phyloP scores from a whole-genome alignment of 2,113 vertebrate genomes.

The Ctenomys sociabilis region DNA sequence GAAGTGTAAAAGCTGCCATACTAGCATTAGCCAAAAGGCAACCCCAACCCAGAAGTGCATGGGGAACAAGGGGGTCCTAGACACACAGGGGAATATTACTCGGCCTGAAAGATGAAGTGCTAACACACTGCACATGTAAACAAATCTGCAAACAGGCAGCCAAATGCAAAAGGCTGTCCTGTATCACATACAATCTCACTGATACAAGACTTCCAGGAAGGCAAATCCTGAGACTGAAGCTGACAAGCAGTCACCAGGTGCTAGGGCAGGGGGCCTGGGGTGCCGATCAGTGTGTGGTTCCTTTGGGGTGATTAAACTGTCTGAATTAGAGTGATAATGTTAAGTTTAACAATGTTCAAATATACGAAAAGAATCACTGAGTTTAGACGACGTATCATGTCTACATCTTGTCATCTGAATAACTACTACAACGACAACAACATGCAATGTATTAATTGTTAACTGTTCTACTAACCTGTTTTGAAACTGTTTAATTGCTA shows the following conservation, averaged over 20 bases:
- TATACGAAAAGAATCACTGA: neutral
- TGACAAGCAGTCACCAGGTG: neutral
- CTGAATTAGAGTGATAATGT: neutral
- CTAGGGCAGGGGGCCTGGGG: too few species aligned
- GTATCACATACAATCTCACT: neutral
- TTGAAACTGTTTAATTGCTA: too few species aligned
- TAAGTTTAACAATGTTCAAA: neutral
- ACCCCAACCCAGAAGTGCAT: neutral
- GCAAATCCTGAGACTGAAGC: neutral
- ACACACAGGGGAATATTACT: neutral
- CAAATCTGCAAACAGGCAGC: neutral
- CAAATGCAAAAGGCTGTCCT: neutral
- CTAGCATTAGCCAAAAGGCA: neutral
- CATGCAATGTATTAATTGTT: too few species aligned
- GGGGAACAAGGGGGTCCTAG: neutral
- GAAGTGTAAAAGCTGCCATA: neutral
- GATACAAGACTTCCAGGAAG: neutral
- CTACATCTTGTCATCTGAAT: too few species aligned
- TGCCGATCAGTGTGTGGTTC: neutral
- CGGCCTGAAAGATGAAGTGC: neutral
- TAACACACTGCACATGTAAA: neutral
- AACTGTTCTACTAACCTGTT: too few species aligned
- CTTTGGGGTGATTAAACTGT: neutral
- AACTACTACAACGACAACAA: too few species aligned
- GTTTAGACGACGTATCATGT: too few species aligned